Evolutionary conservation across 2,113 vertebrate species (phyloP).

Genomic region (Coracopsis vasa): DNA sequence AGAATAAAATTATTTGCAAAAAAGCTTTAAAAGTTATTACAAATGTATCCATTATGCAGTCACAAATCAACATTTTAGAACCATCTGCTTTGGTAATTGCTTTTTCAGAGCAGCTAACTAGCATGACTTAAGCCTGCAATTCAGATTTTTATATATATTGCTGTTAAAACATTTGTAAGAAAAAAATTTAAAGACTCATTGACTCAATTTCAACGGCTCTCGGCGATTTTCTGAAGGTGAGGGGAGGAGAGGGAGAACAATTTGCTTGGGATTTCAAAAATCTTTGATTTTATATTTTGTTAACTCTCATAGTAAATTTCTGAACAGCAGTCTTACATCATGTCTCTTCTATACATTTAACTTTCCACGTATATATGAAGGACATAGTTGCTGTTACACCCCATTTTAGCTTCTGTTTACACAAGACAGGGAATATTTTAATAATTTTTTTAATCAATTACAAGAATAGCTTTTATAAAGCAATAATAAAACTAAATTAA

Average conservation of each 20-base stretch:
- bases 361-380: background rate
- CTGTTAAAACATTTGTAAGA: background rate
- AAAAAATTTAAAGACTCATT: background rate
- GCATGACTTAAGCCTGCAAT: background rate
- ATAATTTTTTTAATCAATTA: background rate
- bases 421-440: background rate
- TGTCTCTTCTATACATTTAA: background rate
- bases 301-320: background rate
- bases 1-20: background rate
- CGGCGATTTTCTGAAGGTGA: background rate
- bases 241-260: background rate
- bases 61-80: constrained; percentile 27
- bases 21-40: background rate
- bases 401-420: background rate
- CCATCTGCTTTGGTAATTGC: background rate
- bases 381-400: background rate
- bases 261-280: background rate
- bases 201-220: background rate
- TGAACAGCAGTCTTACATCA: background rate
- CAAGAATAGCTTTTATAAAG: background rate
- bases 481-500: background rate
- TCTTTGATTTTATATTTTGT: background rate
- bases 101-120: background rate
- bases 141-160: background rate
- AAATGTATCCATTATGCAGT: background rate